Percentiles rank a stretch among this genome's conserved stretches.
phyloP scores from a whole-genome alignment of 2,888 invertebrate species.

The Drosophila meridionalis region DNA sequence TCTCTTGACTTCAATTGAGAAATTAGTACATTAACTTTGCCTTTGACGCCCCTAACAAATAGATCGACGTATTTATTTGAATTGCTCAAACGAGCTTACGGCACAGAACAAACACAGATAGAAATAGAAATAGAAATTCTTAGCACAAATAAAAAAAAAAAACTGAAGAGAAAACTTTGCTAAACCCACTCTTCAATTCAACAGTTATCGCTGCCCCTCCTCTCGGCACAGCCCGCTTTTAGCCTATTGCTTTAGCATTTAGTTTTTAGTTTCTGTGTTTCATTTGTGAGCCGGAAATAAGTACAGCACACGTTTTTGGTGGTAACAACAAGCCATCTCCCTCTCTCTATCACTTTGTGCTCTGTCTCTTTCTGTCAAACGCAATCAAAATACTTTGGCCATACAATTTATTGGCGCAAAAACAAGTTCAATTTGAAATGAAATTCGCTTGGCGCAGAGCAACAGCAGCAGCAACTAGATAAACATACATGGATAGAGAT shows the following conservation, averaged over 20 bases:
- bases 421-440: slow-evolving; percentile 80
- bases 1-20: slow-evolving; percentile 80
- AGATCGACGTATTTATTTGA: slow-evolving; percentile 75
- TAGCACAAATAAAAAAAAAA: not conserved
- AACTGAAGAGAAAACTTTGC: slow-evolving; percentile 56
- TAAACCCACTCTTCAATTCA: slow-evolving; percentile 42
- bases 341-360: not conserved
- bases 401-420: slow-evolving; percentile 80
- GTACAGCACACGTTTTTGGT: slow-evolving; percentile 67
- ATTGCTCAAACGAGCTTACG: slow-evolving; percentile 68
- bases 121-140: slow-evolving; percentile 7
- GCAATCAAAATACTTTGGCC: slow-evolving; percentile 79
- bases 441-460: slow-evolving; percentile 65
- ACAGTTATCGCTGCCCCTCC: slow-evolving; percentile 11
- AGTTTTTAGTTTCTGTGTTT: slow-evolving; percentile 69
- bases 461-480: slow-evolving; percentile 46
- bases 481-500: slow-evolving; percentile 50
- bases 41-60: slow-evolving; percentile 73
- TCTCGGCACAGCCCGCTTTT: slow-evolving; percentile 37
- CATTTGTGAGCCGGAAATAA: slow-evolving; percentile 77
- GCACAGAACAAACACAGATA: slow-evolving; percentile 37
- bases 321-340: slow-evolving; percentile 3
- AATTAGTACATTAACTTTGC: slow-evolving; percentile 82
- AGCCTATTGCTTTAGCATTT: slow-evolving; percentile 77
- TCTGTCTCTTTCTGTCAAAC: slow-evolving; percentile 38